Base-by-base conservation (phyloP, 2,113 vertebrate species). In the Reinhardtius hippoglossoides region DNA sequence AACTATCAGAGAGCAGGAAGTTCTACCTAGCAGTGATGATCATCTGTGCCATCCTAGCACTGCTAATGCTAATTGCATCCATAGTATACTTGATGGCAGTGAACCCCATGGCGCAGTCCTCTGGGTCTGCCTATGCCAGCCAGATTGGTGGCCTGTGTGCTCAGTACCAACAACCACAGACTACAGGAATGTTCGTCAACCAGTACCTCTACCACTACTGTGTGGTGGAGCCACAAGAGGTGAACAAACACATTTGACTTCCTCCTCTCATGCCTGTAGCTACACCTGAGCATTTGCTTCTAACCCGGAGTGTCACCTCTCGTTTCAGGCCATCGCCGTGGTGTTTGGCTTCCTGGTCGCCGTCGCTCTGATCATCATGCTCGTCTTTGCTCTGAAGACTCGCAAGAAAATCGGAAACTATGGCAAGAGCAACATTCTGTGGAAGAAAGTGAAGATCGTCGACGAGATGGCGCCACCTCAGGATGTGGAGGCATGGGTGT, bases 201-300 rank as follows among this genome's bases (percentile, higher is more conserved):
- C 95, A 97, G 23, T 98, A 97, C 80, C 92, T 97, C 15, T 98
- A 98, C 90, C 96, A 97, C 88, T 98, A 96, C 91, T 98, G 97
- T 56, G 96, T 98, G 37, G 94, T 97, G 84, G 97, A 98, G 74
- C 96, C 96, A 0, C 96, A 98, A 46, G 97, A 98, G 96, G 97
- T 96, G 88, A 85, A 89, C 4, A 2, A 35, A 18, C 14, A 0
- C 1, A 18, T 18, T 0, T 44, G 18, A 2, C 5, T 0, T n/a
- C 16, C 62, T 54, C 3, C 3, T 7, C 12, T 20, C 3, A 0
- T 1, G 6, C 3, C 26, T 8, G 12, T 7, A 0, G 6, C 21
- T 12, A 13, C 23, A 23, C 12, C 13, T n/a, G 14, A 9, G 59
- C 15, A 20, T 46, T 13, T 2, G 20, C 54, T 35, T n/a, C 7